These are phyloP conservation scores for Acropora tenuis DNA, from an alignment of 64 coral and sea anemone species.

Conservation along the genomic window DNA sequence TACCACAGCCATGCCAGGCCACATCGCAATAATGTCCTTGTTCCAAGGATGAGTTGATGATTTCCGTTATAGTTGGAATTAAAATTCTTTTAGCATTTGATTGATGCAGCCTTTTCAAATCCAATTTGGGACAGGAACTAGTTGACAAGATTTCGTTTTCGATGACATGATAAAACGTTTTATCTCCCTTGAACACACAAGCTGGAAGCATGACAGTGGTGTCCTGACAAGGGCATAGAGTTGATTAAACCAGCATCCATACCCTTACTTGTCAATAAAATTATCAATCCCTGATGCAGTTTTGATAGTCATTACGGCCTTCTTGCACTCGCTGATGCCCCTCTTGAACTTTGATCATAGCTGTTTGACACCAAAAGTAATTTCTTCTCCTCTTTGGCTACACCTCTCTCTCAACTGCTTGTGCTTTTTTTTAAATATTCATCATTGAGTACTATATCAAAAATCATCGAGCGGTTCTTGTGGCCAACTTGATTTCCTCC, in stretches of 20 bases:
- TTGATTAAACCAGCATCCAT: slow-evolving; percentile 64
- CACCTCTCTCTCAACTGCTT: slow-evolving; percentile 58
- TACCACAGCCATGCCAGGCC: too few species aligned
- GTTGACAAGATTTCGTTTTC: too few species aligned
- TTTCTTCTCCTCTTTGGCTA: slow-evolving; percentile 46
- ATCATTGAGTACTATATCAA: slow-evolving; percentile 64
- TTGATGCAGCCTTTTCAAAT: too few species aligned
- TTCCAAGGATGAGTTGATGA: too few species aligned
- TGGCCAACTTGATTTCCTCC: slow-evolving; percentile 57
- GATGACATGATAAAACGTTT: too few species aligned
- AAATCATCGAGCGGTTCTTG: slow-evolving; percentile 54
- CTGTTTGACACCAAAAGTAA: slow-evolving; percentile 55
- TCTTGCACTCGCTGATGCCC: slow-evolving; percentile 43
- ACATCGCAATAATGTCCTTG: too few species aligned
- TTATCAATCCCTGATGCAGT: slow-evolving; percentile 54
- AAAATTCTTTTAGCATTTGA: too few species aligned
- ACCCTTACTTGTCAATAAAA: slow-evolving; percentile 54
- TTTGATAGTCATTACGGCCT: slow-evolving; percentile 56
- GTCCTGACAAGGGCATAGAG: slow-evolving; percentile 63
- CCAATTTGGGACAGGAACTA: too few species aligned
- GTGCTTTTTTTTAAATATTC: slow-evolving; percentile 49
- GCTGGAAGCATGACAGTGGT: not conserved
- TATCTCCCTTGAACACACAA: too few species aligned
- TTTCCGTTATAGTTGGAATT: too few species aligned
- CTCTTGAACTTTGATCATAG: slow-evolving; percentile 53